Evolutionary conservation across 1,140 invertebrate genomes (phyloP), one percentile per base, ranked within the genome.

Genomic region (Catajapyx aquilonaris): DNA sequence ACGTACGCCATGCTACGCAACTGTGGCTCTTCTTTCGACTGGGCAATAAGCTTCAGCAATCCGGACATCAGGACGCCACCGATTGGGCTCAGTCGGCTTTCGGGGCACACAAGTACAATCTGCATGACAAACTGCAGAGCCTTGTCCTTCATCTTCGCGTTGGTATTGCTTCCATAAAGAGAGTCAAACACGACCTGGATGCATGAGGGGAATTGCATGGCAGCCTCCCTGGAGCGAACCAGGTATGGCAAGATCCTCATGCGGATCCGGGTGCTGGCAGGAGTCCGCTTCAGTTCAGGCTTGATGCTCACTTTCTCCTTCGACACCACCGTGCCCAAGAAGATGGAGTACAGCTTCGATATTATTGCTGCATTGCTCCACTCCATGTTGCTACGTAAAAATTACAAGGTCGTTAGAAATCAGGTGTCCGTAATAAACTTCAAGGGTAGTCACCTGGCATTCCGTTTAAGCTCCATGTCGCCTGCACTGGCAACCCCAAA

Each of bases 151-250:
- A 90, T 65, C 44, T 81, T 76, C 1, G 71, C 61, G 60, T 86
- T 85, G 1, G 81, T 81, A 49, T 81, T 77, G 9, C 61, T 66
- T 34, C 81, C 83, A 61, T 80, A 87, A 5, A 91, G 56, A 25
- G 81, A 78, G 46, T 87, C 81, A 60, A 87, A 90, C 40, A 88
- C 71, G 15, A 85, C 72, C 60, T 83, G 78, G 35, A 88, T 74
- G 48, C 75, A 76, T 38, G 72, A 68, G 19, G 78, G 78, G 49
- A 84, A 77, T 47, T 76, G 68, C 38, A 81, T 73, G 23, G 72
- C 76, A n/a, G 71, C 66, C 40, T 77, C 76, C 11, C 72, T 71
- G 11, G 81, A 77, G 49, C 74, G 74, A 39, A 81, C 69, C 31
- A 91, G 60, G 60, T 83, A 78, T 39, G 81, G 75, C 41, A 91